Evolutionary conservation across 2,113 vertebrate species (phyloP), one percentile per base, ranked within the genome.

Genomic region (Microcebus jonahi): DNA sequence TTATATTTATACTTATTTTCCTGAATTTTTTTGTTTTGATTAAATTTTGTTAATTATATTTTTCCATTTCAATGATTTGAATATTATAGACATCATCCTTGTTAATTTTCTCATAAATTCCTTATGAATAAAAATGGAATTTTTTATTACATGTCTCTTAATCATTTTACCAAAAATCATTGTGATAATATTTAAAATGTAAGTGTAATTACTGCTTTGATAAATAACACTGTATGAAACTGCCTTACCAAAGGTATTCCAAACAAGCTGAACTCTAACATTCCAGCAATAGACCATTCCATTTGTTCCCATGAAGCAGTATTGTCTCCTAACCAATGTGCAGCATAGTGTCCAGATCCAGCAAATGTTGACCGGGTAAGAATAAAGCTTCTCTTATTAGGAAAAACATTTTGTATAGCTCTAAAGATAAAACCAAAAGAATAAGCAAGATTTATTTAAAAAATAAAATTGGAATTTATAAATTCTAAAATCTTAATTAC

Each of bases 311-410:
- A 99, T 0, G 98, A 99, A 77, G 99, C 99, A 76, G 97, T 98
- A 1, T 99, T 99, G 94, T 99, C 99, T 36, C 99, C 99, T 67
- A 99, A 98, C 99, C 99, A 99, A 97, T 99, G 99, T 61, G 99
- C 99, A 13, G 99, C 97, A 94, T 99, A 97, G 48, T 98, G 99
- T 29, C 99, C 99, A 31, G 99, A 98, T 29, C 99, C 99, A 71
- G 98, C 97, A 98, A 99, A 99, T 71, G 99, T 99, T 42, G 99
- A 99, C 34, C 99, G 99, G 0, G 99, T 99, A 91, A 99, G 97
- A 81, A 99, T 98, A 96, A 99, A 99, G 73, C 99, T 99, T 97
- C 99, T 98, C 59, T 99, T 99, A 23, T 90, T 98, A 61, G 98
- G 98, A 92, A 99, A 99, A 92, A 99, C 96, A 5, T 5, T 50